Conservation (phyloP, 2,797 vertebrate genomes). For the Buphagus erythrorhynchus region DNA sequence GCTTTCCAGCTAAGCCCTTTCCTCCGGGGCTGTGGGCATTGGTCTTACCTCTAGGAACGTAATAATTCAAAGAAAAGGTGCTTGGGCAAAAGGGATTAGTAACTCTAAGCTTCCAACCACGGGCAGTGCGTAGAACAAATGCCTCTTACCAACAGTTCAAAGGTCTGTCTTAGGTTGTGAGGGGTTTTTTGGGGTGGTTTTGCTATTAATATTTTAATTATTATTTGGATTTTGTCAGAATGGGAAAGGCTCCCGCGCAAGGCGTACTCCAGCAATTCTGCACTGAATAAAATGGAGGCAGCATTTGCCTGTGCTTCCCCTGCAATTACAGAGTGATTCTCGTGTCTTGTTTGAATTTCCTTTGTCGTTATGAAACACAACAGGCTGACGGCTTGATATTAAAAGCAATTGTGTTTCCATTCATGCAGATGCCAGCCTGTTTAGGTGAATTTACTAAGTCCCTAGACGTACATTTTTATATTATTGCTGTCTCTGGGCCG, state of each 20-base stretch:
- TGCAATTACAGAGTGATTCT: conserved; percentile 29
- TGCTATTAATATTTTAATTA: background rate
- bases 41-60: background rate
- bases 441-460: conserved; percentile 71
- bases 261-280: background rate
- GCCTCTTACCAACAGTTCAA: background rate
- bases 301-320: background rate
- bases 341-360: conserved; percentile 45
- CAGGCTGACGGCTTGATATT: conserved; percentile 52
- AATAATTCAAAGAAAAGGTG: background rate
- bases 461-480: conserved; percentile 48
- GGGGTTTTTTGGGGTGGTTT: rapidly evolving
- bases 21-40: background rate
- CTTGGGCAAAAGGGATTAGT: conserved; percentile 1
- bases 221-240: background rate
- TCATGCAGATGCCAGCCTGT: conserved; percentile 69
- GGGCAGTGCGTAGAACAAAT: background rate
- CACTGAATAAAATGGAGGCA: conserved; percentile 42
- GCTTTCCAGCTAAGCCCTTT: conserved; percentile 8
- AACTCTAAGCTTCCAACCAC: background rate
- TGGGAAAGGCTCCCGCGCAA: background rate
- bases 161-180: background rate
- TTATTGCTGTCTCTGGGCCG: conserved; percentile 59
- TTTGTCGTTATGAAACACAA: conserved; percentile 51
- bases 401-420: conserved; percentile 66